Base-by-base conservation (phyloP, 1,140 invertebrate species). In the Drosophila equinoxialis region DNA sequence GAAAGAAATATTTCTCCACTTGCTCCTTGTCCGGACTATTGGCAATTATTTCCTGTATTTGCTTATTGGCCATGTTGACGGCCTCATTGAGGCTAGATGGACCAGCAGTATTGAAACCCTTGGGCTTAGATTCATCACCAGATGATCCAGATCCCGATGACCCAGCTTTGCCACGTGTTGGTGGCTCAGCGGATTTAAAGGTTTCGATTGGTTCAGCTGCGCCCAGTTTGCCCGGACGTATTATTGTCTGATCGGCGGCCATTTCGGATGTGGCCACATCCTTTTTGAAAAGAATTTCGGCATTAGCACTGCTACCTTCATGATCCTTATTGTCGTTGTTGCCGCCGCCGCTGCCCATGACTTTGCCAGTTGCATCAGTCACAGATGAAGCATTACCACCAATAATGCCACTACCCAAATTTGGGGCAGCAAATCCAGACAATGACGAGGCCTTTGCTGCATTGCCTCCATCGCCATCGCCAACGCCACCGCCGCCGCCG, bases 1-100 rank as follows among this genome's bases (percentile, higher is more conserved):
- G 82, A 14, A 91, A 91, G 13, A 85, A 65, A 33, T 74, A 87
- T 48, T 90, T 91, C 59, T 91, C 86, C 6, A 89, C 66, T 26
- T 91, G 86, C 33, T 90, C 68, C 42, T 74, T 81, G 66, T 74
- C 75, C 17, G 90, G 90, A 30, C 91, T 20, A 30, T 77, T 90
- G 37, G 78, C 77, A 17, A 78, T 60, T 1, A 71, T 58, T 0
- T 84, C 84, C 20, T 84, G 70, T 14, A 84, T 4, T 26, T 87
- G 77, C 39, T 89, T 84, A 37, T 67, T 41, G 5, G 60, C 55
- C 48, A 67, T 62, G 0, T 68, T 66, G 4, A 65, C 59, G 33
- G 70, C 55, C 0, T 71, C 79, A 39, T 62, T 68, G 6, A 8
- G n/a, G 7, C 73, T 37, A 6, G 60, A 65, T 13, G 23, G 6